Conservation (phyloP, 2,797 vertebrate genomes). For the Cossypha polioptera region DNA sequence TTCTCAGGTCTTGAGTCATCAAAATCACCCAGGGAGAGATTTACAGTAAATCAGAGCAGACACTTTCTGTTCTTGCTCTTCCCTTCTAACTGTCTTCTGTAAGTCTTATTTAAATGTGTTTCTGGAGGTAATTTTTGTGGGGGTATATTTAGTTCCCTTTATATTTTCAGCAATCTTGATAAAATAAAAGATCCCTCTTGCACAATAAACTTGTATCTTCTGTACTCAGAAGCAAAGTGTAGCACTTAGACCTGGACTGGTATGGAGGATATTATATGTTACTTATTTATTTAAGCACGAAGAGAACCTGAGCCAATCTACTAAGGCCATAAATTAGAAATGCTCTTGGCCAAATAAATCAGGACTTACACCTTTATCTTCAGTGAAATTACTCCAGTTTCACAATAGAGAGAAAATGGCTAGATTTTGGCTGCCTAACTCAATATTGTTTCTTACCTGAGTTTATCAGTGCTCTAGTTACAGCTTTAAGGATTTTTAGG, state of each 20-base stretch:
- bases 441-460: not conserved
- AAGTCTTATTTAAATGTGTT: conserved; percentile 8
- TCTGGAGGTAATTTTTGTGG: not conserved
- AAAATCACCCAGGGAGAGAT: conserved; percentile 27
- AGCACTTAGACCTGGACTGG: not conserved
- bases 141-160: conserved; percentile 1
- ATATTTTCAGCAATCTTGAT: conserved; percentile 14
- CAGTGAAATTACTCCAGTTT: not conserved
- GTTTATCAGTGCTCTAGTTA: not conserved
- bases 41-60: conserved; percentile 32
- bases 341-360: not conserved
- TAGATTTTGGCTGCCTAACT: not conserved
- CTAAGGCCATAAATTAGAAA: not conserved
- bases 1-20: conserved; percentile 30
- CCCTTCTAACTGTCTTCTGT: not conserved
- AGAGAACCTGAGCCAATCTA: not conserved
- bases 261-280: not conserved
- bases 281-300: not conserved
- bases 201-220: not conserved
- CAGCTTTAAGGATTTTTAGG: not conserved
- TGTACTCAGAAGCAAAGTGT: not conserved
- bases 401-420: not conserved
- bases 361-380: not conserved
- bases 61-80: not conserved
- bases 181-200: conserved; percentile 24